Evolutionary conservation across 2,888 invertebrate species (phyloP), one percentile per base, ranked within the genome.

Genomic region (Notodromas monacha): DNA sequence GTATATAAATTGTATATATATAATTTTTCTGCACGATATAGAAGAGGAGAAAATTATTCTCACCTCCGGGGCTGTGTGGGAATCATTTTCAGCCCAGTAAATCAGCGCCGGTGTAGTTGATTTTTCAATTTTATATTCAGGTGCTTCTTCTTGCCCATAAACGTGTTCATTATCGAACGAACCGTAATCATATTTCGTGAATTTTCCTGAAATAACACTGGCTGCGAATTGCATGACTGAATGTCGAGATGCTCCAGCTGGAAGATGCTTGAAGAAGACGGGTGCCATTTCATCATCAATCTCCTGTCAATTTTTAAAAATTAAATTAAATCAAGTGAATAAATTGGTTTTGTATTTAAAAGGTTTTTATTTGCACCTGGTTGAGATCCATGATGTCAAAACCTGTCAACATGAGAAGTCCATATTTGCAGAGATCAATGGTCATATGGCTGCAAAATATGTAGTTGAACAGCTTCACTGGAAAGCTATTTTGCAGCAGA

Each of bases 161-260:
- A 52, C 42, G 31, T 44, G 42, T 16, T 56, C 34, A 42, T 70
- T 72, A 10, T 51, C 56, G 2, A 43, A 40, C 1, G 43, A 32
- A 0, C 72, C 72, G 39, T 63, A 69, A 44, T 74, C 69, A 39
- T 58, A 73, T 42, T 58, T 57, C 39, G 60, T 60, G 39, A 69
- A 69, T 33, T 53, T 51, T 1, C 58, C 57, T 11, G 43, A 37
- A 16, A 37, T 36, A n/a, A 40, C 36, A 26, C 45, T 52, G 48
- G 74, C 73, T 0, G 54, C 63, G 42, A 60, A 73, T 45, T 76
- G 74, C 2, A 65, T 44, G 4, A 73, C 40, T 1, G 68, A 65
- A 46, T 61, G 65, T 0, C 63, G 59, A 0, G 72, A 72, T 0
- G 66, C 60, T 0, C 72, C 72, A 1, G 70, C 67, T 1, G 74